Percentiles rank a stretch among this genome's conserved stretches.
These are phyloP conservation scores for Helicoverpa assulta DNA, from an alignment of 2,888 invertebrate species.

Conservation along the genomic window DNA sequence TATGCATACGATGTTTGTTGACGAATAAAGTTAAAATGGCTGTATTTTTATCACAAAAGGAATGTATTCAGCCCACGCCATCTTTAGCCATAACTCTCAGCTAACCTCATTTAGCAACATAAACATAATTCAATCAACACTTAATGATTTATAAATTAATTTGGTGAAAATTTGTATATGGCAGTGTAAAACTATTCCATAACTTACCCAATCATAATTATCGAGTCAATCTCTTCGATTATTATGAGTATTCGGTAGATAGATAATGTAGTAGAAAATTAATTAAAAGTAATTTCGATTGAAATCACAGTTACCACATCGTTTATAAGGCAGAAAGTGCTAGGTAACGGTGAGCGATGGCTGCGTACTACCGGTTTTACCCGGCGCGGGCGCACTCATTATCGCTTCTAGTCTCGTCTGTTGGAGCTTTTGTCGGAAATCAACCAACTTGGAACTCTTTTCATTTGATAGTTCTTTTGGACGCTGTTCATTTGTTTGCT, in stretches of 20 bases:
- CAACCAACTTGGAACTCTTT: conserved; percentile 67
- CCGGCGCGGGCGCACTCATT: conserved; percentile 77
- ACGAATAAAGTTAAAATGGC: conserved; percentile 46
- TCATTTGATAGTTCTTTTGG: conserved; percentile 54
- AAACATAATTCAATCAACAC: conserved; percentile 67
- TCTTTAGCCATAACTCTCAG: conserved; percentile 49
- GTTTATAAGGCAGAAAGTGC: conserved; percentile 83
- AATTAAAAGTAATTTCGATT: conserved; percentile 86
- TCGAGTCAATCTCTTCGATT: conserved; percentile 67
- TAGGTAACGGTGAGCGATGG: conserved; percentile 86
- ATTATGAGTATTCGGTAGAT: conserved; percentile 67
- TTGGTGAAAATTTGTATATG: conserved; percentile 62
- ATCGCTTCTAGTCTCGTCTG: conserved; percentile 74
- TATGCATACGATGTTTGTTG: conserved; percentile 36
- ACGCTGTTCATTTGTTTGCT: conserved; percentile 52
- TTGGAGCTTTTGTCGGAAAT: conserved; percentile 80
- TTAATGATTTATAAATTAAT: conserved; percentile 67
- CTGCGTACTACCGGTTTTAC: conserved; percentile 88
- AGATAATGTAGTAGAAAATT: conserved; percentile 86
- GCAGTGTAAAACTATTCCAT: conserved; percentile 66
- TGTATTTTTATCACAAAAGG: conserved; percentile 56
- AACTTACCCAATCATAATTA: conserved; percentile 72
- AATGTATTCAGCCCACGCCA: conserved; percentile 58
- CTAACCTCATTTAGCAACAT: conserved; percentile 59
- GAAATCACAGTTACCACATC: conserved; percentile 84